Conservation (phyloP, 2,113 vertebrate species). For the Charadrius vociferus region DNA sequence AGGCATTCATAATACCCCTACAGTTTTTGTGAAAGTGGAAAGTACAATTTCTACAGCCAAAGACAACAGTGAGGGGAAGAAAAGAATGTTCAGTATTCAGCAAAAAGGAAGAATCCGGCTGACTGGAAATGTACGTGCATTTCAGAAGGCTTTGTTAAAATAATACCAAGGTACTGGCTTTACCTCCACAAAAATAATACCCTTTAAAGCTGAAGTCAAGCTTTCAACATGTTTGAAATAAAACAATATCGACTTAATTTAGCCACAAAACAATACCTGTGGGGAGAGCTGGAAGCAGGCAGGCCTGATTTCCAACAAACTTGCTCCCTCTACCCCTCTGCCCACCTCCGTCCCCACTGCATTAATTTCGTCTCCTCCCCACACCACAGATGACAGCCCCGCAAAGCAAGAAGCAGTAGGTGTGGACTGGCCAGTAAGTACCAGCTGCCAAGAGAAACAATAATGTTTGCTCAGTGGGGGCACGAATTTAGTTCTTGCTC, state of each 20-base stretch:
- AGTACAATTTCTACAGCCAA: conserved; percentile 74
- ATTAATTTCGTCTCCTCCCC: neutral
- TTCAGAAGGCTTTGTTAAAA: conserved; percentile 63
- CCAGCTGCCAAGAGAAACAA: conserved; percentile 19
- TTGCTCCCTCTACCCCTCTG: neutral
- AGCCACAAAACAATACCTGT: neutral
- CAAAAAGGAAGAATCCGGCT: conserved; percentile 76
- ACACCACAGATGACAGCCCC: neutral
- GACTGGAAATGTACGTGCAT: conserved; percentile 69
- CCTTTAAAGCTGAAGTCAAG: neutral
- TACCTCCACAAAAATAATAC: conserved; percentile 21
- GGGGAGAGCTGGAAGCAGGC: neutral
- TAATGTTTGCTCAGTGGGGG: conserved; percentile 1
- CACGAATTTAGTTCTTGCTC: neutral
- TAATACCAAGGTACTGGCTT: conserved; percentile 52
- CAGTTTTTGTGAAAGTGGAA: conserved; percentile 77
- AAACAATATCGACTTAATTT: neutral
- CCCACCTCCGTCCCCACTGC: neutral
- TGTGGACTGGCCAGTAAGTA: neutral
- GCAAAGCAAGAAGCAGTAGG: neutral
- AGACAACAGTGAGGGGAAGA: conserved; percentile 77
- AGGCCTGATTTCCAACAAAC: neutral
- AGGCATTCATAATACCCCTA: conserved; percentile 65
- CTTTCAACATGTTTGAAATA: neutral
- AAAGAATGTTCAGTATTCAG: conserved; percentile 79